Percentiles rank a stretch among this genome's conserved stretches.
Conservation (phyloP, 2,113 vertebrate genomes). For the Brachyistius frenatus region DNA sequence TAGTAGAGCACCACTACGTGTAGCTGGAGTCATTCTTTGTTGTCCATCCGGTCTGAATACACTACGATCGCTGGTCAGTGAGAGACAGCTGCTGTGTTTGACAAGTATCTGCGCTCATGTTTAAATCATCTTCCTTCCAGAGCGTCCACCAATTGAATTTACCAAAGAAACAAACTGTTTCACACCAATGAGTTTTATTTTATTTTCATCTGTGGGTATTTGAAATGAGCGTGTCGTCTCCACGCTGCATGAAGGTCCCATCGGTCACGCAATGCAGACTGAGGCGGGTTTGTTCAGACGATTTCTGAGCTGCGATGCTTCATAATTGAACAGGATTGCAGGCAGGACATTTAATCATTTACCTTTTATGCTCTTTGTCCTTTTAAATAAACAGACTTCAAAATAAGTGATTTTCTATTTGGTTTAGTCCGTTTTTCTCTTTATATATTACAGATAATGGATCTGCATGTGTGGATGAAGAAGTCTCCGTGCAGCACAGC, state of each 20-base stretch:
- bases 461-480: slow-evolving; percentile 33
- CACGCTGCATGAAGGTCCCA: neutral
- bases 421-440: slow-evolving; percentile 21
- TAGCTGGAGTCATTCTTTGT: no score
- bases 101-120: neutral
- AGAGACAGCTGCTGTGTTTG: no score
- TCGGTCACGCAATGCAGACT: slow-evolving; percentile 50
- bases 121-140: neutral
- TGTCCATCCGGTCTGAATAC: no score
- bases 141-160: slow-evolving; percentile 21
- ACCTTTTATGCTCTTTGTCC: neutral
- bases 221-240: neutral
- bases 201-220: slow-evolving; percentile 21
- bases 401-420: slow-evolving; percentile 5
- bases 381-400: neutral
- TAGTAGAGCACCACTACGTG: no score
- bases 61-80: no score
- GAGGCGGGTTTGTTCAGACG: slow-evolving; percentile 12
- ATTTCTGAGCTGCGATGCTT: slow-evolving; percentile 22
- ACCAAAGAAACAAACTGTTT: slow-evolving; percentile 27
- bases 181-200: slow-evolving; percentile 23
- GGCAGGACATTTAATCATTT: neutral
- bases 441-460: slow-evolving; percentile 41
- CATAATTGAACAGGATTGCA: neutral
- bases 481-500: slow-evolving; percentile 39